phyloP scores from a whole-genome alignment of 2,888 invertebrate species.

The Oscheius sp. region DNA sequence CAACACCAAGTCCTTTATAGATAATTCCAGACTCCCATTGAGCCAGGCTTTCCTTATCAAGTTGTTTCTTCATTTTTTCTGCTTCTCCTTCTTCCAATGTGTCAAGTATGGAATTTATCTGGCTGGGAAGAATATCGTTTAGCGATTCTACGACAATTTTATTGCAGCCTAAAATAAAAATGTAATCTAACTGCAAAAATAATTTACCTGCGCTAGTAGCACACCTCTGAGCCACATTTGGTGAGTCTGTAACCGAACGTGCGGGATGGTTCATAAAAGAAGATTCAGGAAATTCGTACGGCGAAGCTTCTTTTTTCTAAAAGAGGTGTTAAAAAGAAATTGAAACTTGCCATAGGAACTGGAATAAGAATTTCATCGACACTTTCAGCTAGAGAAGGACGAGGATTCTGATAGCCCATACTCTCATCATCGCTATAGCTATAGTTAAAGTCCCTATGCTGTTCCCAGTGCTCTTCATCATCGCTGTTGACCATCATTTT shows the following conservation, averaged over 20 bases:
- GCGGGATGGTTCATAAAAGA: not conserved
- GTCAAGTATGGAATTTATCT: not conserved
- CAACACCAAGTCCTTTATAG: constrained; percentile 14
- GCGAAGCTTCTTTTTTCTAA: not conserved
- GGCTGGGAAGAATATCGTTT: not conserved
- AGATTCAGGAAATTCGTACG: not conserved
- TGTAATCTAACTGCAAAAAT: not conserved
- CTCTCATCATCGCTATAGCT: not conserved
- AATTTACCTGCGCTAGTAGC: not conserved
- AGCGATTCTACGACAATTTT: not conserved
- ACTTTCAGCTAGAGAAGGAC: not conserved
- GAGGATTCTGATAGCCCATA: not conserved
- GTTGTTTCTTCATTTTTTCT: not conserved
- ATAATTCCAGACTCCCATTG: constrained; percentile 5
- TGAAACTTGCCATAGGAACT: not conserved
- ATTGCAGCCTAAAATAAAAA: not conserved
- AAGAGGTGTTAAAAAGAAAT: not conserved
- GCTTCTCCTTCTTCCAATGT: not conserved
- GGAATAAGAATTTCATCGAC: not conserved
- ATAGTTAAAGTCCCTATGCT: not conserved
- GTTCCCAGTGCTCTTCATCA: not conserved
- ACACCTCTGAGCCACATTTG: not conserved
- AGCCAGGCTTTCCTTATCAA: not conserved
- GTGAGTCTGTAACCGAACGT: not conserved
- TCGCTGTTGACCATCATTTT: constrained; percentile 18